Evolutionary conservation across 2,888 invertebrate genomes (phyloP), one percentile per base, ranked within the genome.

Genomic region (Lycaena phlaeas): DNA sequence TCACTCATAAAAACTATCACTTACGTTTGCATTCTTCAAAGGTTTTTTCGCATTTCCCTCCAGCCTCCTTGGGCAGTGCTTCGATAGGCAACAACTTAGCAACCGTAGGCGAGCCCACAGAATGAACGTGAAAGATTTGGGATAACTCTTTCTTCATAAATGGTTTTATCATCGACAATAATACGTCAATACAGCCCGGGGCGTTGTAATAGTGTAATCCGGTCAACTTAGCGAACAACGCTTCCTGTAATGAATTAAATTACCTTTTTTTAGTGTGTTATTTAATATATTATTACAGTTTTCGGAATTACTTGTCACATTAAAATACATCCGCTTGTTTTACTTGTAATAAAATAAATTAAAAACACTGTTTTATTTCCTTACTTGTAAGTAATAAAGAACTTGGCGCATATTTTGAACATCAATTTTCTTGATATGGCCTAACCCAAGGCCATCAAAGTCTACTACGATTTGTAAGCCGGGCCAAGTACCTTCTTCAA

Each of bases 161-260:
- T 0, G 92, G 92, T 57, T 78, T 88, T 71, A 92, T 84, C 48
- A 93, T 58, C 43, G 88, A 86, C 70, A 93, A 62, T 43, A 92
- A 64, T 54, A 88, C 88, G 55, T 92, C 92, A 85, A 92, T 88
- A 50, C 91, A 89, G 1, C 86, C 74, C 0, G 90, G 89, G 0
- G 90, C 88, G 57, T 90, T 92, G 44, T 91, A 67, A 49, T 91
- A 91, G 59, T 92, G 92, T 3, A 93, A 72, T 1, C 87, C 90
- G 53, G 89, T 88, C 1, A 92, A 68, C 26, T 90, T 86, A 2
- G 91, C 84, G 0, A 92, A 86, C 74, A 90, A 86, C 5, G 87
- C 90, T 64, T 92, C 91, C 89, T 91, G 61, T 17, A 28, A 42
- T n/a, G 14, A 10, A 71, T 0, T n/a, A n/a, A n/a, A n/a, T n/a